Base-by-base conservation (phyloP, 2,888 invertebrate species). In the Aporophyla lueneburgensis region DNA sequence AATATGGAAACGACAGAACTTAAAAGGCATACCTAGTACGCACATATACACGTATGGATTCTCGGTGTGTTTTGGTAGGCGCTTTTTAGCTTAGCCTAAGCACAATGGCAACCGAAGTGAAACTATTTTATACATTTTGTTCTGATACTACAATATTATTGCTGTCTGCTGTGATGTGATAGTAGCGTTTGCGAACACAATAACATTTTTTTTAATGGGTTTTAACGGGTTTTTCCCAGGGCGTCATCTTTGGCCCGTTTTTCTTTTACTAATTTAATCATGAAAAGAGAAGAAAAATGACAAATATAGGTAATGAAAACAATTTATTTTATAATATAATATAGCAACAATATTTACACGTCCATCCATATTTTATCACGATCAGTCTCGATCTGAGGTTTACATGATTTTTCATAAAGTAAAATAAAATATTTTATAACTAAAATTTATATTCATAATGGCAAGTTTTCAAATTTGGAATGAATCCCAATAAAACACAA, bases 331-430 rank as follows among this genome's bases (percentile, higher is more conserved):
- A 69, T 56, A 70, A 54, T 80, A 69, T 59, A 74, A 72, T 71
- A 59, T 24, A 74, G 61, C 33, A 80, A 84, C 70, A 85, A 54
- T 67, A 81, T 80, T 58, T 71, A 81, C 76, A 85, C 7, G 53
- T 58, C 19, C 16, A 46, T 66, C 16, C 14, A 70, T 54, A 65
- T 33, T 61, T 21, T 7, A 65, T 79, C 71, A 81, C 58, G 76
- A 68, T 59, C 82, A 74, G 49, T 68, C 75, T 74, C 74, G 58
- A 58, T 81, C 56, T 49, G 74, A 81, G 69, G 69, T 71, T 80
- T 43, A 71, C 33, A 71, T 68, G 33, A 51, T 67, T 54, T 19
- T 43, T 21, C 24, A 24, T 63, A 53, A 27, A 78, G 16, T 46
- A 46, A 58, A 21, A 9, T 53, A 58, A 21, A 74, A 53, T 80